Conservation (phyloP, 2,797 vertebrate genomes). For the Paratrypauchen microcephalus region DNA sequence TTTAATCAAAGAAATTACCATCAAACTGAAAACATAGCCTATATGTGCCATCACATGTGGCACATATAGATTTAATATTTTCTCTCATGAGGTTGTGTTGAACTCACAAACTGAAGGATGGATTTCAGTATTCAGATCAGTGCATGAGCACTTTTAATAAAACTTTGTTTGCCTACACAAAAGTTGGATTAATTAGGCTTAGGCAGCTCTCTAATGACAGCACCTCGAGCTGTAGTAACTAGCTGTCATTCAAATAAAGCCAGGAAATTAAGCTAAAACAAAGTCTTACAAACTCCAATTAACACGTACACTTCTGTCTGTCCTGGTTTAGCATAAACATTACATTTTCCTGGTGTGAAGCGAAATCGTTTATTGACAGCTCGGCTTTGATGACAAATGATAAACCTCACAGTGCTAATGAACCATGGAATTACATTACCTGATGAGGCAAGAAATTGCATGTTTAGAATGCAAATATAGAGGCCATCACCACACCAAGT, state of each 20-base stretch:
- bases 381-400: conserved; percentile 84
- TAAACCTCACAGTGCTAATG: conserved; percentile 83
- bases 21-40: neutral
- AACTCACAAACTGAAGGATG: neutral
- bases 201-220: conserved; percentile 41
- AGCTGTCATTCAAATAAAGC: conserved; percentile 39
- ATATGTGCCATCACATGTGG: no score
- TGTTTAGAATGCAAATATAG: conserved; percentile 79
- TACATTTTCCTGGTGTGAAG: conserved; percentile 77
- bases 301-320: conserved; percentile 60
- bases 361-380: conserved; percentile 84
- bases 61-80: neutral
- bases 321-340: conserved; percentile 70
- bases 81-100: neutral
- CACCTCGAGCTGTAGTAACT: conserved; percentile 50
- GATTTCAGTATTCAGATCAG: conserved; percentile 7
- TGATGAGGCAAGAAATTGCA: conserved; percentile 81
- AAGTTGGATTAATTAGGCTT: conserved; percentile 53
- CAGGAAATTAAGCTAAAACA: conserved; percentile 56
- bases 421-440: conserved; percentile 85
- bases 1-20: no score
- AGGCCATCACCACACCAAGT: conserved; percentile 63
- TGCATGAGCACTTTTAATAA: conserved; percentile 3
- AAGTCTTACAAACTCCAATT: conserved; percentile 65
- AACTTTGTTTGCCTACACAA: conserved; percentile 47